Evolutionary conservation across 2,888 invertebrate genomes (phyloP), one percentile per base, ranked within the genome.

Genomic region (Monopis laevigella): DNA sequence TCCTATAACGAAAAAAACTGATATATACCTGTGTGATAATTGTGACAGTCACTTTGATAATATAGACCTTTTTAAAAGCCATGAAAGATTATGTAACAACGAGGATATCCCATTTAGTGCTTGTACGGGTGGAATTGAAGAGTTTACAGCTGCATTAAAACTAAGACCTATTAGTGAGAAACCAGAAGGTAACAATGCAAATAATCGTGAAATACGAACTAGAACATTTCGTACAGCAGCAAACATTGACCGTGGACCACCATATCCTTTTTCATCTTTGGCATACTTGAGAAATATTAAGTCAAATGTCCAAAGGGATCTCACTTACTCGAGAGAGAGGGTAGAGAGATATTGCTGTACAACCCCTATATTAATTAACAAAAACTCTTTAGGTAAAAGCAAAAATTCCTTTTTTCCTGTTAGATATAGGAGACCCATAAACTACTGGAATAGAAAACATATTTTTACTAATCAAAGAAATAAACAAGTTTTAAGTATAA

Each of bases 11-110:
- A 19, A 58, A 84, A 40, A 54, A 83, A 71, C 85, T 47, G 88
- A 89, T 56, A 88, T 89, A 53, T 89, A 88, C 64, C 71, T 89
- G 38, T 89, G 89, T 65, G 90, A 89, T 57, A 86, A 85, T 57
- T 89, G 89, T 62, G 90, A 89, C 65, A 88, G 87, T 44, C 88
- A 88, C 63, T 84, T 89, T 58, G 84, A 87, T 47, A 78, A 75
- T 48, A 54, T 67, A 41, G 68, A 73, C 28, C 51, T 62, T 38
- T 50, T 80, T 29, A 63, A 56, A 52, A 65, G 60, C 1, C 82
- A 82, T 50, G 82, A 82, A 59, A 69, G 74, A 58, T 66, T 78
- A 35, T 82, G 82, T 51, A 75, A 73, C 44, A 67, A 62, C 59
- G 65, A 64, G 43, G 51, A 48, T 43, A 34, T 19, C 5, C 58